These are phyloP conservation scores for Proteles cristata DNA, from an alignment of 2,113 vertebrate genomes.

Conservation along the genomic window DNA sequence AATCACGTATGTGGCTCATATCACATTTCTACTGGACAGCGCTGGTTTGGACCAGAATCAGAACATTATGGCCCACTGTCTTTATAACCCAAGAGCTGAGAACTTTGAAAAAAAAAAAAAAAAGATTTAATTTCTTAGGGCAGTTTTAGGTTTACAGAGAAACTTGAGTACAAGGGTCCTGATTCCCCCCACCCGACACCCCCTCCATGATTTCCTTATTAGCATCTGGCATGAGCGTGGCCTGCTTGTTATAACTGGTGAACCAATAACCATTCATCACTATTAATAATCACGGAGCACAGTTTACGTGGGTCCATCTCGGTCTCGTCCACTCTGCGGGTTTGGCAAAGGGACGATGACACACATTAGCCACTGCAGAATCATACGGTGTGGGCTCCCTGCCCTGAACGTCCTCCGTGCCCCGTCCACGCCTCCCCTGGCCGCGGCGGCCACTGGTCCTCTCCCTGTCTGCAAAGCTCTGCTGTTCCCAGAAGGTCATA, in stretches of 20 bases:
- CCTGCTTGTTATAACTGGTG: fast-evolving
- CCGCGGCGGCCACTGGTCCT: not conserved
- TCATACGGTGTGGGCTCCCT: fast-evolving
- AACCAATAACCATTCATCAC: fast-evolving
- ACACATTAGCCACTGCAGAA: fast-evolving
- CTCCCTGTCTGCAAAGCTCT: not conserved
- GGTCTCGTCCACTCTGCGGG: fast-evolving
- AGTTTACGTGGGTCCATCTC: fast-evolving
- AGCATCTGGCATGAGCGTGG: not conserved
- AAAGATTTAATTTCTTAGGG: not conserved
- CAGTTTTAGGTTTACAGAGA: not conserved
- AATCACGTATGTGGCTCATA: fast-evolving
- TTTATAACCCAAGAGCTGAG: too few relatives aligned
- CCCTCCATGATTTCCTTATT: fast-evolving
- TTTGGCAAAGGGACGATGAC: fast-evolving
- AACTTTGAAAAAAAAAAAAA: too few relatives aligned
- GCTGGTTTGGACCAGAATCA: not conserved
- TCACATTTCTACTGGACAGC: fast-evolving
- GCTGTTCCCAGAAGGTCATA: not conserved
- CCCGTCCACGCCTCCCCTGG: not conserved
- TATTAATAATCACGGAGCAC: fast-evolving
- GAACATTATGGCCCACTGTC: not conserved
- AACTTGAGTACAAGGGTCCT: not conserved
- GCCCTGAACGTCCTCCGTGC: not conserved
- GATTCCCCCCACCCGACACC: fast-evolving